Conservation (phyloP, 53 echinoderm and acorn worm species). For the Apostichopus leukothele region DNA sequence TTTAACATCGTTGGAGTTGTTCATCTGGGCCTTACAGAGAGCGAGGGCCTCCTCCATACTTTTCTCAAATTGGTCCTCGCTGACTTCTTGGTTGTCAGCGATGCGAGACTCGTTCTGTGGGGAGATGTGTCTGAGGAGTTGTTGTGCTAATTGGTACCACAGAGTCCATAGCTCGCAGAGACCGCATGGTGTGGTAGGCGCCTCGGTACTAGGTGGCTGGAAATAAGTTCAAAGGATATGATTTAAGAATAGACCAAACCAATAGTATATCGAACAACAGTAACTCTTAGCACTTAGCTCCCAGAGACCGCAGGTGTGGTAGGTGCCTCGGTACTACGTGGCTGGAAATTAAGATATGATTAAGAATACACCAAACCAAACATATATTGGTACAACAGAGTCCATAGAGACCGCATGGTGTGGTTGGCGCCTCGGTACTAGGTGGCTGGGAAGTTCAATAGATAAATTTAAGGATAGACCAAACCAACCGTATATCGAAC, state of each 20-base stretch:
- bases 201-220: constrained; percentile 47
- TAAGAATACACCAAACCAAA: not conserved
- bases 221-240: not conserved
- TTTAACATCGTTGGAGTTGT: constrained; percentile 69
- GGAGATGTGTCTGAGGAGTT: constrained; percentile 74
- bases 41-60: constrained; percentile 77
- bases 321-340: no score
- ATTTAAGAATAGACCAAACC: not conserved
- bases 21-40: constrained; percentile 55
- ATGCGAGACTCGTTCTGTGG: constrained; percentile 76
- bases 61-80: constrained; percentile 82
- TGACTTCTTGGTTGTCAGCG: constrained; percentile 74
- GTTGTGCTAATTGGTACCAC: constrained; percentile 85
- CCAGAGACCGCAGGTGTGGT: no score
- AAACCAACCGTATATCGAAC: no score
- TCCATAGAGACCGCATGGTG: constrained; percentile 74
- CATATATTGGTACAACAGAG: constrained; percentile 78
- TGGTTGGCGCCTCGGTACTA: constrained; percentile 23
- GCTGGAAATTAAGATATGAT: no score
- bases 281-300: no score
- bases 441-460: constrained; percentile 16
- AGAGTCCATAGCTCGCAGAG: constrained; percentile 91
- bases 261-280: no score
- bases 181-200: constrained; percentile 49
- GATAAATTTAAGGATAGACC: not conserved